Base-by-base conservation (phyloP, 1,140 invertebrate species). In the Sinella curviseta region DNA sequence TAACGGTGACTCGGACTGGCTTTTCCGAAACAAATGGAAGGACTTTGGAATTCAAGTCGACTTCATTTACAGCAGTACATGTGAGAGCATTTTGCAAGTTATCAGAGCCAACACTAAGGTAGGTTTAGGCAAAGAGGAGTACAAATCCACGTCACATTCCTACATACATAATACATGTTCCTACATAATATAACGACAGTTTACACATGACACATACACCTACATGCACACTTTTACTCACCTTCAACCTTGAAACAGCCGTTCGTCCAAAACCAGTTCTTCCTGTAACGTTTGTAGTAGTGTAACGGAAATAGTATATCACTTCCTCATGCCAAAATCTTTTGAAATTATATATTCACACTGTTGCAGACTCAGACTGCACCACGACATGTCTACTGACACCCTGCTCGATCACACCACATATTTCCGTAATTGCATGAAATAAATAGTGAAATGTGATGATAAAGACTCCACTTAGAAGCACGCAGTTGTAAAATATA, bases 201-300 rank as follows among this genome's bases (percentile, higher is more conserved):
- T 24, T n/a, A 67, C 8, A 24, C 60, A 14, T 8, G 28, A 67
- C 28, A 67, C 28, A 67, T 12, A 12, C 8, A 8, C 28, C 24
- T 67, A 24, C 60, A 67, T n/a, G 35, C n/a, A n/a, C n/a, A n/a
- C n/a, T n/a, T n/a, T n/a, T n/a, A n/a, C 65, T 31, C 65, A 85
- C n/a, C n/a, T n/a, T 92, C 3, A 92, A 92, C 86, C 91, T 91
- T 84, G 91, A 89, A 33, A 91, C 90, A 36, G 90, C 31, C n/a
- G 65, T 24, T 60, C 55, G 8, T n/a, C 55, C 55, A 26, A 60
- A 60, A 60, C 12, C 8, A n/a, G n/a, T n/a, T 60, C 8, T 24
- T 60, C 55, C 55, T 60, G n/a, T 24, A 60, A 60, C 39, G 39
- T 48, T 17, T 48, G n/a, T n/a, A n/a, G n/a, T n/a, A n/a, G n/a